These are phyloP conservation scores for Anodontia alba DNA, from an alignment of 2,888 invertebrate species.

Conservation along the genomic window DNA sequence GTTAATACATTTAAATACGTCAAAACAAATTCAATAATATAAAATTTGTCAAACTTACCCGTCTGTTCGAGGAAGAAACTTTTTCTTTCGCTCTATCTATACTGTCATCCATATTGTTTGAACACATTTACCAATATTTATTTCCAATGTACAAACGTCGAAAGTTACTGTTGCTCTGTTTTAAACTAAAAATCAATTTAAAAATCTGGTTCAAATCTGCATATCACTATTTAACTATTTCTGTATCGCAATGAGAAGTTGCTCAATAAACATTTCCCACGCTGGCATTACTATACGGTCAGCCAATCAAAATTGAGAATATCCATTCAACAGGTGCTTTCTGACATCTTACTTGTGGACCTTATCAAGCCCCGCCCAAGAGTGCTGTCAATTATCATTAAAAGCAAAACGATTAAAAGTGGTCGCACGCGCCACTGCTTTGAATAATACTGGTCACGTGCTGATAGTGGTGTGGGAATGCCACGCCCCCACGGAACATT, in stretches of 20 bases:
- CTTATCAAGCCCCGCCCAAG: constrained; percentile 29
- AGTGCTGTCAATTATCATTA: constrained; percentile 38
- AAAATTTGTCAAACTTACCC: too few relatives aligned
- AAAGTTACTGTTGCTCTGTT: constrained; percentile 23
- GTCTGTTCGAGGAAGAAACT: constrained; percentile 46
- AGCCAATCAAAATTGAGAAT: constrained; percentile 68
- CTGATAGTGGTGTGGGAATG: constrained; percentile 53
- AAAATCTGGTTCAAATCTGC: constrained; percentile 21
- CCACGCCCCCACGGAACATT: constrained; percentile 45
- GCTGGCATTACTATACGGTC: constrained; percentile 69
- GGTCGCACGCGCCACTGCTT: constrained; percentile 60
- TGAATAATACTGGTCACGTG: constrained; percentile 42
- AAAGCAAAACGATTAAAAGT: constrained; percentile 52
- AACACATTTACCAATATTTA: constrained; percentile 31
- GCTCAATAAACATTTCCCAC: constrained; percentile 78
- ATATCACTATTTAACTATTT: constrained; percentile 64
- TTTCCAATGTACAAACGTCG: background rate
- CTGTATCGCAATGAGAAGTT: constrained; percentile 77
- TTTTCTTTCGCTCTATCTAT: constrained; percentile 44
- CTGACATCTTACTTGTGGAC: constrained; percentile 36
- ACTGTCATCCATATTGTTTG: constrained; percentile 45
- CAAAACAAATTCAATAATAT: too few relatives aligned
- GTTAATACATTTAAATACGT: too few relatives aligned
- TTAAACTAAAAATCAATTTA: constrained; percentile 7
- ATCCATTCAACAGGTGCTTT: constrained; percentile 56